Base-by-base conservation (phyloP, 2,888 invertebrate species). In the Eupeodes latifasciatus region DNA sequence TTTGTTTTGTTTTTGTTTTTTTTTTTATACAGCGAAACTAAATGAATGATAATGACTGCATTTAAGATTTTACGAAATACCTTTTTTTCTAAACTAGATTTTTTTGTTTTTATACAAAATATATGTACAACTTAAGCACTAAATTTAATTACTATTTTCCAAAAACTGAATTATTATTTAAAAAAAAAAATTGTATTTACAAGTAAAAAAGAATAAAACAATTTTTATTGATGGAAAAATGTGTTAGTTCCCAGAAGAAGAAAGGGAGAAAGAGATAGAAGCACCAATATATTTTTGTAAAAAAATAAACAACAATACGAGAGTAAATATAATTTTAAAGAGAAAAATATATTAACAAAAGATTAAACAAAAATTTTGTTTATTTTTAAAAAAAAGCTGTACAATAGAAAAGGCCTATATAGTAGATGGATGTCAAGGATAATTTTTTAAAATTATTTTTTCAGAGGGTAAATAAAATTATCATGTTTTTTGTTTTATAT, bases 71-170 rank as follows among this genome's bases (percentile, higher is more conserved):
- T 64, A 83, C 72, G 72, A 81, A 19, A 69, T 72, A 61, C 27
- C 40, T 81, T 80, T 44, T 81, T 74, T 16, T 76, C 79, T 84
- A 83, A 16, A 47, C 40, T 82, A 82, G 11, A 14, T 72, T 77
- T 77, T 72, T 81, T 55, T 66, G 12, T 57, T 34, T 83, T 51
- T 71, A 34, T 72, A 59, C 44, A 81, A 67, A 81, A 88, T 89
- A 85, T 91, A 91, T 91, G 89, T 91, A 91, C 91, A 91, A 90
- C 91, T 91, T 91, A 91, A 89, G 89, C 90, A 84, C 89, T 89
- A 87, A 78, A 66, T 85, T 82, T 85, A 80, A 76, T 80, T 64
- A 74, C 76, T 76, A 64, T 74, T 81, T 81, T 81, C 49, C 61
- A 72, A 91, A 91, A 92, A 92, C 91, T 16, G 55, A 55, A 19